These are phyloP conservation scores for Chelonus formosanus DNA, from an alignment of 2,888 invertebrate genomes.

Conservation along the genomic window DNA sequence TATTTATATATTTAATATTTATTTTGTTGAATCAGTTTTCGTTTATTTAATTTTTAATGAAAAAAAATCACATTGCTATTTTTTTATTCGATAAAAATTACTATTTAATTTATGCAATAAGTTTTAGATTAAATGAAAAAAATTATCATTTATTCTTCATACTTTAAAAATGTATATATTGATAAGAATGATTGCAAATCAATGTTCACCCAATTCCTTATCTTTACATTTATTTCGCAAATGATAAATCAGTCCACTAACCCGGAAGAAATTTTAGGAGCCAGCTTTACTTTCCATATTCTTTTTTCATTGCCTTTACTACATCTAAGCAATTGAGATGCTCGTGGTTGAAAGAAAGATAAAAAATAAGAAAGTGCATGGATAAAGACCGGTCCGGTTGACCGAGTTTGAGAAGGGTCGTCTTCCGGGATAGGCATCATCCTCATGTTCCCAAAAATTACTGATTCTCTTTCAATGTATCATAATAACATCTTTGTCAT, in stretches of 20 bases:
- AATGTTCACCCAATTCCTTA: constrained; percentile 16
- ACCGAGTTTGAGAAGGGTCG: constrained; percentile 49
- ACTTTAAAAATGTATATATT: no score
- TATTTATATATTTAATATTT: no score
- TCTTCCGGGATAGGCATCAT: constrained; percentile 31
- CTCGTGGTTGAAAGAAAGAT: constrained; percentile 31
- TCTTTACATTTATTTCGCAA: constrained; percentile 43
- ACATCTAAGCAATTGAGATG: constrained; percentile 15
- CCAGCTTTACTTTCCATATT: constrained; percentile 41
- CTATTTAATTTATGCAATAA: no score
- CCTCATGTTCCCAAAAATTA: constrained; percentile 6
- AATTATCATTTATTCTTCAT: neutral
- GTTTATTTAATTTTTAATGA: no score
- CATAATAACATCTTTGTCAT: neutral
- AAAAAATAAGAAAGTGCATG: constrained; percentile 41
- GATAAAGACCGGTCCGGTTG: constrained; percentile 43
- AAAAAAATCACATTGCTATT: no score
- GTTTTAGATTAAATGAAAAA: neutral
- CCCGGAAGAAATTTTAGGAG: constrained; percentile 46
- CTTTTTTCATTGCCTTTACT: constrained; percentile 36
- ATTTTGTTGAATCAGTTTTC: no score
- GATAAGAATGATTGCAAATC: no score
- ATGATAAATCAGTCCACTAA: constrained; percentile 48
- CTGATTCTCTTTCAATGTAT: constrained; percentile 2
- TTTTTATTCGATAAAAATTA: no score